A percentile compares a stretch with the other conserved stretches of the same genome.
Conservation (phyloP, 2,113 vertebrate genomes). For the Meles meles region DNA sequence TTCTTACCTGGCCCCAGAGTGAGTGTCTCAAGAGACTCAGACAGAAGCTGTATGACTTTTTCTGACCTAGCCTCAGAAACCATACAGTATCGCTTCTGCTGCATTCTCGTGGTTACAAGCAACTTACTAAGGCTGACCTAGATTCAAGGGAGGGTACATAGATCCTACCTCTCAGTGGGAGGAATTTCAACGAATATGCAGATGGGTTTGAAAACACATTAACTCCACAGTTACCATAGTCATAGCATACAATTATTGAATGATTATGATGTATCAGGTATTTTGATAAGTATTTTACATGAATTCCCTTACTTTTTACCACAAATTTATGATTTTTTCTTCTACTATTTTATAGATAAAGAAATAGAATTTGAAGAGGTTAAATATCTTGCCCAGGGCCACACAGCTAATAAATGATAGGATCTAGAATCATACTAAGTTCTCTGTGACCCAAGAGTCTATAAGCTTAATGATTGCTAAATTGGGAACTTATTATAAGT, state of each 20-base stretch:
- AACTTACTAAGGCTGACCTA: background rate
- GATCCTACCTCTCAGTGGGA: background rate
- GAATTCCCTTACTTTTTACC: background rate
- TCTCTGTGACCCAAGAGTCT: background rate
- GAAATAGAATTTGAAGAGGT: background rate
- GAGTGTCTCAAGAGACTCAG: background rate
- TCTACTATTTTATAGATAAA: background rate
- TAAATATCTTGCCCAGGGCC: background rate
- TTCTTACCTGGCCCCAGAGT: background rate
- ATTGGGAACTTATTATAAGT: background rate
- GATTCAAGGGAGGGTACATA: background rate
- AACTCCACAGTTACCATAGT: background rate
- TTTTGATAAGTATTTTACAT: background rate
- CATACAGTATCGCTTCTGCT: background rate
- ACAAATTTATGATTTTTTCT: background rate
- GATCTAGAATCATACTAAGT: background rate
- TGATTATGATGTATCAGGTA: background rate
- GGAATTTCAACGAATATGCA: background rate
- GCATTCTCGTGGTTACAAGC: background rate
- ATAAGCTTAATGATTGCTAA: background rate
- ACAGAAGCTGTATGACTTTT: background rate
- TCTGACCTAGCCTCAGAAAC: background rate
- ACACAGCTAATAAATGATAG: background rate
- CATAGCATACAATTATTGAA: background rate
- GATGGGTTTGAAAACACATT: background rate